These are phyloP conservation scores for Addax nasomaculatus DNA, from an alignment of 2,113 vertebrate species.

Conservation along the genomic window DNA sequence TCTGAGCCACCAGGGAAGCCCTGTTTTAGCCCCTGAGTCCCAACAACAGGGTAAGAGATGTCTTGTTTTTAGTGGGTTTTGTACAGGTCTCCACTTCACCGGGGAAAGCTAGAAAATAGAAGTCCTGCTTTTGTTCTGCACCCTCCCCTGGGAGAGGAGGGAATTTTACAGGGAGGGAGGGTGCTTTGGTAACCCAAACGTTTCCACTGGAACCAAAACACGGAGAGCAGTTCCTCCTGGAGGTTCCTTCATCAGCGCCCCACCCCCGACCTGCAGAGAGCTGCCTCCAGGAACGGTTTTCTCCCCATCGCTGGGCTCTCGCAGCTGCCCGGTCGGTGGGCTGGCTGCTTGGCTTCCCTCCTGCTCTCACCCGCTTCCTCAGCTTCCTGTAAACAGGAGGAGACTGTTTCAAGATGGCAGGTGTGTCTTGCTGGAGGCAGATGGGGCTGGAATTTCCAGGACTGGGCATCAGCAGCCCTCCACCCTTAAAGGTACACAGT, in stretches of 20 bases:
- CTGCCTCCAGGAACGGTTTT: fast-evolving
- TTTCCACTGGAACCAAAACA: neutral
- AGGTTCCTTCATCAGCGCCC: neutral
- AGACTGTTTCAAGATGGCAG: neutral
- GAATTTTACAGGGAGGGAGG: neutral
- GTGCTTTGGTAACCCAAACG: neutral
- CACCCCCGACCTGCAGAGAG: fast-evolving
- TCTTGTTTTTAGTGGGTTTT: no score
- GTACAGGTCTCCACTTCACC: no score
- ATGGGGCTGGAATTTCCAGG: neutral
- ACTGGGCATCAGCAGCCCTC: fast-evolving
- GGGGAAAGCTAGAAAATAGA: neutral
- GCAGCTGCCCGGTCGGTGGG: fast-evolving
- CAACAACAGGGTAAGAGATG: no score
- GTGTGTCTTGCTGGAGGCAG: neutral
- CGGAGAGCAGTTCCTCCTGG: neutral
- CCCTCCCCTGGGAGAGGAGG: neutral
- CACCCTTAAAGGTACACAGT: fast-evolving
- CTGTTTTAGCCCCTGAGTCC: no score
- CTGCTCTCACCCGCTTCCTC: no score
- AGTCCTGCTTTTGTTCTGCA: neutral
- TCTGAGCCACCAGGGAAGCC: no score
- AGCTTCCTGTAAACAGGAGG: fast-evolving
- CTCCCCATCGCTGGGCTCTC: fast-evolving
- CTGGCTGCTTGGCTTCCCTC: neutral